These are phyloP conservation scores for Calyptomena viridis DNA, from an alignment of 2,113 vertebrate genomes.

Conservation along the genomic window DNA sequence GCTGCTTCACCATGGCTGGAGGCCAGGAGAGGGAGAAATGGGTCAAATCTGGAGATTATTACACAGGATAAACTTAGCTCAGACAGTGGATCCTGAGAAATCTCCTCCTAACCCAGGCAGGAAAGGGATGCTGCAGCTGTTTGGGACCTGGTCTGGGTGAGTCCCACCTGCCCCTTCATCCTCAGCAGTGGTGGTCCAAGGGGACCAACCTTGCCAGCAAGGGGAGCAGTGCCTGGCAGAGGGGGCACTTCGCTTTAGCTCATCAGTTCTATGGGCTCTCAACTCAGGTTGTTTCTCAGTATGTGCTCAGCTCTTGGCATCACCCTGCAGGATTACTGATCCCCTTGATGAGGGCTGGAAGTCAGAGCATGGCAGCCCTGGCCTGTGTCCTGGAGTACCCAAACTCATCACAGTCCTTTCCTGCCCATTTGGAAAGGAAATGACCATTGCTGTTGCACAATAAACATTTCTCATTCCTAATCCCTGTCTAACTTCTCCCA, in stretches of 20 bases:
- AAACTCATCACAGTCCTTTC: neutral
- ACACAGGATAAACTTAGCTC: neutral
- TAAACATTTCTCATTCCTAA: neutral
- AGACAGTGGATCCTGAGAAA: neutral
- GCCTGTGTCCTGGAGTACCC: no score
- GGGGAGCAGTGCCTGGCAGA: neutral
- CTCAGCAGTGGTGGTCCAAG: neutral
- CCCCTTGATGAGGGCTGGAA: neutral
- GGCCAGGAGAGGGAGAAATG: neutral
- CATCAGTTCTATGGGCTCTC: neutral
- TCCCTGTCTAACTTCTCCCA: neutral
- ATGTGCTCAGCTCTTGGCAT: neutral
- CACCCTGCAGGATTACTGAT: neutral
- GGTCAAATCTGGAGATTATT: neutral
- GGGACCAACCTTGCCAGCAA: accelerated
- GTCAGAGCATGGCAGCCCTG: neutral
- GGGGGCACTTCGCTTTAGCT: neutral
- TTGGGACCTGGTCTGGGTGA: neutral
- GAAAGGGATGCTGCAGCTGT: neutral
- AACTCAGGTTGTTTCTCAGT: neutral
- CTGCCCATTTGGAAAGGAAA: neutral
- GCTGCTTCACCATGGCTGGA: constrained; percentile 23
- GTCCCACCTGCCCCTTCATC: no score
- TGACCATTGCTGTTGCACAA: neutral
- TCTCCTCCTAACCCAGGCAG: neutral